Percentiles rank a stretch among this genome's conserved stretches.
These are phyloP conservation scores for Tragelaphus buxtoni DNA, from an alignment of 2,113 vertebrate species.

Conservation along the genomic window DNA sequence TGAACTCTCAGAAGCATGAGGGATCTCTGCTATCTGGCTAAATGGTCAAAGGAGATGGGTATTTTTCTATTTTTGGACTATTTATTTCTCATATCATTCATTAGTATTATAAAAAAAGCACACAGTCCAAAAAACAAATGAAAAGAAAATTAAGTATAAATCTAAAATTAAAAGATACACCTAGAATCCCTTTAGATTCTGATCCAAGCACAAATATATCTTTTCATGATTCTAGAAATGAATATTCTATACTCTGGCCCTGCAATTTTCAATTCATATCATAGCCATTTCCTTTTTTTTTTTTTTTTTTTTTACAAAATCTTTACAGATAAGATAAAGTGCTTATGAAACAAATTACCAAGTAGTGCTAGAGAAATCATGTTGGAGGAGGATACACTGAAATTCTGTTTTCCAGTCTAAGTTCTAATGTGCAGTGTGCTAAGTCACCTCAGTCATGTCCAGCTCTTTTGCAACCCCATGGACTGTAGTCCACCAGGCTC, in stretches of 20 bases:
- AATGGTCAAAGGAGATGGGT: not conserved
- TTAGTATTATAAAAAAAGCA: not conserved
- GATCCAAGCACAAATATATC: not conserved
- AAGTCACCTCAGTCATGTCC: not conserved
- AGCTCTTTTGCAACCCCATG: not conserved
- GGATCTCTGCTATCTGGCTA: not conserved
- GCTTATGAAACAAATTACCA: not conserved
- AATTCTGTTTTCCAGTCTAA: not conserved
- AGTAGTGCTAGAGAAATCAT: not conserved
- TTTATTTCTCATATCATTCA: not conserved
- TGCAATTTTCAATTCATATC: not conserved
- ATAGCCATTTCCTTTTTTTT: not conserved
- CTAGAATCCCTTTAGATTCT: not conserved
- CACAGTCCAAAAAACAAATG: not conserved
- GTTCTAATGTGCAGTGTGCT: not conserved
- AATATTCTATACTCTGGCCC: not conserved
- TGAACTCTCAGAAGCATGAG: not conserved
- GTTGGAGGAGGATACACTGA: not conserved
- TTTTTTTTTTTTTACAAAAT: not conserved
- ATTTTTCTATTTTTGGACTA: not conserved
- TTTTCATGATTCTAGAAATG: not conserved
- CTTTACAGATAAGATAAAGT: constrained; percentile 6
- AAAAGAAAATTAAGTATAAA: not conserved
- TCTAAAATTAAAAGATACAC: not conserved
- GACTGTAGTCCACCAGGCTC: not conserved